phyloP scores from a whole-genome alignment of 1,140 invertebrate species.

The Magallana gigas region DNA sequence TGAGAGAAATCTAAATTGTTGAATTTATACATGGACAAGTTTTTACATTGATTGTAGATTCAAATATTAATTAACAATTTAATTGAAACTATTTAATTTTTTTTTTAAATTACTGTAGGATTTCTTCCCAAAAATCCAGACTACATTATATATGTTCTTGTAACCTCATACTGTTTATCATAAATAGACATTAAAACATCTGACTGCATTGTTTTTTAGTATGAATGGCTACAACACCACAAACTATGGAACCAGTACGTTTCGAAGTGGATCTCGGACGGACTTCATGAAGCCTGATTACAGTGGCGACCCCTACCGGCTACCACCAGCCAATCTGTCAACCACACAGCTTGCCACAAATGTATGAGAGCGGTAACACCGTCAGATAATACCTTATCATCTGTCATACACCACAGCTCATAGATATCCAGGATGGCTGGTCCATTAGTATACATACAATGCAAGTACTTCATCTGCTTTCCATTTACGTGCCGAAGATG shows the following conservation, averaged over 20 bases:
- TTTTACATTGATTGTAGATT: no score
- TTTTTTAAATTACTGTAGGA: no score
- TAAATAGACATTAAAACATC: neutral
- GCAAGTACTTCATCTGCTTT: slow-evolving; percentile 23
- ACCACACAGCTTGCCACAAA: slow-evolving; percentile 61
- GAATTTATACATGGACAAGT: no score
- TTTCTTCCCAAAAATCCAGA: no score
- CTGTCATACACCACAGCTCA: neutral
- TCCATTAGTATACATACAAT: neutral
- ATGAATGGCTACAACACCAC: slow-evolving; percentile 13
- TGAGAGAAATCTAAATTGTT: no score
- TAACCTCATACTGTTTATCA: no score
- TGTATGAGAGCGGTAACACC: slow-evolving; percentile 46
- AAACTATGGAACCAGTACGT: slow-evolving; percentile 57
- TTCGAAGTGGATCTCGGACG: slow-evolving; percentile 51
- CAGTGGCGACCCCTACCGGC: slow-evolving; percentile 48
- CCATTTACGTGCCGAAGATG: neutral
- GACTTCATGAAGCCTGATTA: slow-evolving; percentile 52
- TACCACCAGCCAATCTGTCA: slow-evolving; percentile 59
- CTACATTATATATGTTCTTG: no score
- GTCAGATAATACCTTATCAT: neutral
- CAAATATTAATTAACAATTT: no score
- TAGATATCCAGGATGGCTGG: neutral
- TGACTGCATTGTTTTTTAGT: slow-evolving; percentile 17
- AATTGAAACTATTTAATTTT: no score